Evolutionary conservation across 2,113 vertebrate species (phyloP).

Genomic region (Pipa parva): DNA sequence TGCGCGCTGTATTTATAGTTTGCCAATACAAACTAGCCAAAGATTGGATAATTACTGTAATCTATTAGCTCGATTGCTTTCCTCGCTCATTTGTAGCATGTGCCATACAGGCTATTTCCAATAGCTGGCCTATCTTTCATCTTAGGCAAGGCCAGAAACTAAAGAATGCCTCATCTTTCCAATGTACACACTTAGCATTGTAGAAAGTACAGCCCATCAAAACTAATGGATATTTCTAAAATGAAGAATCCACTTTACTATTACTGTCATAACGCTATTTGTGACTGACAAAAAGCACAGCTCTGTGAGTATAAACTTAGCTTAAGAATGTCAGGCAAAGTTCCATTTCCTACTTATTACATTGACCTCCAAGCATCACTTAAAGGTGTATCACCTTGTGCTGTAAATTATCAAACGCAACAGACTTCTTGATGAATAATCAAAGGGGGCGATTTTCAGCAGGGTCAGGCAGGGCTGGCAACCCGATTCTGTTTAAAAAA

Average conservation of each 20-base stretch:
- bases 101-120: slow-evolving; percentile 71
- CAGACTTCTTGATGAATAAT: background rate
- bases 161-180: slow-evolving; percentile 56
- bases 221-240: slow-evolving; percentile 58
- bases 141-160: slow-evolving; percentile 62
- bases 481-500: too few species aligned
- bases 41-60: slow-evolving; percentile 85
- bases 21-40: slow-evolving; percentile 83
- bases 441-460: too few species aligned
- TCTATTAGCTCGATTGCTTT: slow-evolving; percentile 80
- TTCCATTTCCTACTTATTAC: slow-evolving; percentile 53
- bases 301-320: slow-evolving; percentile 55
- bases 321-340: slow-evolving; percentile 54
- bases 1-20: slow-evolving; percentile 84
- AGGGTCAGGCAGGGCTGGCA: too few species aligned
- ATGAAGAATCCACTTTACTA: slow-evolving; percentile 58
- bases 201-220: slow-evolving; percentile 56
- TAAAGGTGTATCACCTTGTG: slow-evolving; percentile 29
- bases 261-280: slow-evolving; percentile 58
- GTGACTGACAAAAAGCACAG: slow-evolving; percentile 64
- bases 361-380: slow-evolving; percentile 55
- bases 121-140: slow-evolving; percentile 76
- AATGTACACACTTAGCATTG: slow-evolving; percentile 54
- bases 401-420: background rate
- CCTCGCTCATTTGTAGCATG: slow-evolving; percentile 74